Base-by-base conservation (phyloP, 2,888 invertebrate species). In the Notodonta ziczac region DNA sequence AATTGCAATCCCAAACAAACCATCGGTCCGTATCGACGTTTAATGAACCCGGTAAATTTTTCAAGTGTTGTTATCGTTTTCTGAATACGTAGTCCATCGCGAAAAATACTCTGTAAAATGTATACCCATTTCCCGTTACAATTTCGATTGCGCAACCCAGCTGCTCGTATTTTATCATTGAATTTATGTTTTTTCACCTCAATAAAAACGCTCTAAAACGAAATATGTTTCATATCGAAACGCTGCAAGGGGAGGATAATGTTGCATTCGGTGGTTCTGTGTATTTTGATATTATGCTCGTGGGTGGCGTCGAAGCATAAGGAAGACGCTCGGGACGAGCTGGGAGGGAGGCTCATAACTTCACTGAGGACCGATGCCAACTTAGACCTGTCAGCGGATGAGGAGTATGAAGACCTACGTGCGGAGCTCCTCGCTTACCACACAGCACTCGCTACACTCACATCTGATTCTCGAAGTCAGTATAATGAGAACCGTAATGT, bases 331-430 rank as follows among this genome's bases (percentile, higher is more conserved):
- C 74, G 58, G 3, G 73, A 65, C 50, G 85, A 86, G 57, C 75
- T 84, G 4, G 88, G 81, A 0, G 77, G 76, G 0, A 66, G 69
- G 7, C 67, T 91, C 48, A 70, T 90, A 60, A 54, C 81, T 14
- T 63, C 74, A n/a, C 76, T 92, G 67, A 83, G 76, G 56, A 81
- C 86, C 69, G 87, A 91, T 56, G 85, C 76, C 5, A 90, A 90
- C 70, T 74, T 89, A 65, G 92, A 91, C 72, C 80, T 90, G 40
- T 76, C 93, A n/a, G 74, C 65, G 24, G 93, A 93, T 56, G 89
- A 88, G 56, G 92, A 93, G 65, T 93, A 92, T 64, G 93, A 93
- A 61, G 92, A 93, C 68, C 78, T 93, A 14, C 82, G 90, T 4
- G 92, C 91, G 0, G 91, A 93, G 61, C 74, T 93, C 56, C 80